These are phyloP conservation scores for Siphonodentalium dalli DNA, from an alignment of 2,888 invertebrate genomes.

Conservation along the genomic window DNA sequence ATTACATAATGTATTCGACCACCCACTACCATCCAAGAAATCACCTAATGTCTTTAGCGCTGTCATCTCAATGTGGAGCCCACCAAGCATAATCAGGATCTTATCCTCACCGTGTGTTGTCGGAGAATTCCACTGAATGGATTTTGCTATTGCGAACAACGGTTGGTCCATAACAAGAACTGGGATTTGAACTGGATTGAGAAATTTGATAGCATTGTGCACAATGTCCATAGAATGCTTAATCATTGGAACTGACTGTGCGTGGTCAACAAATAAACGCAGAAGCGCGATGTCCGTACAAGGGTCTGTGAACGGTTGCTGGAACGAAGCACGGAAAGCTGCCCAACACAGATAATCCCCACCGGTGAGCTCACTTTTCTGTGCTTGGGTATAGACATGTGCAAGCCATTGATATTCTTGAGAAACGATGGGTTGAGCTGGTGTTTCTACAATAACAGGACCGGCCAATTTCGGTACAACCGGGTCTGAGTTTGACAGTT, in stretches of 20 bases:
- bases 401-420: background rate
- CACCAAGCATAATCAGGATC: too few relatives aligned
- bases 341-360: too few relatives aligned
- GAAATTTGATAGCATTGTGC: background rate
- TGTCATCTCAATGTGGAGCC: slow-evolving; percentile 6
- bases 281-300: background rate
- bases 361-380: background rate
- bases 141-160: background rate
- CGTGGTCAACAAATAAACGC: too few relatives aligned
- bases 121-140: background rate
- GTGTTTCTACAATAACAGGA: too few relatives aligned
- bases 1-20: slow-evolving; percentile 9
- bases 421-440: background rate
- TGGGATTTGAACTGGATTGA: background rate
- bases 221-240: slow-evolving; percentile 15
- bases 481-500: background rate
- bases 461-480: background rate
- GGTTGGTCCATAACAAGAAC: slow-evolving; percentile 6
- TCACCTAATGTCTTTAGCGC: slow-evolving; percentile 6
- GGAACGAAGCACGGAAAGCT: too few relatives aligned
- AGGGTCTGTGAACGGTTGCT: too few relatives aligned
- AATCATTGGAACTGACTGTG: slow-evolving; percentile 16
- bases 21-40: slow-evolving; percentile 5
- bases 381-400: background rate
- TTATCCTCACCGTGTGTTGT: background rate